Evolutionary conservation across 2,113 vertebrate species (phyloP).

Genomic region (Nyctibius bracteatus): DNA sequence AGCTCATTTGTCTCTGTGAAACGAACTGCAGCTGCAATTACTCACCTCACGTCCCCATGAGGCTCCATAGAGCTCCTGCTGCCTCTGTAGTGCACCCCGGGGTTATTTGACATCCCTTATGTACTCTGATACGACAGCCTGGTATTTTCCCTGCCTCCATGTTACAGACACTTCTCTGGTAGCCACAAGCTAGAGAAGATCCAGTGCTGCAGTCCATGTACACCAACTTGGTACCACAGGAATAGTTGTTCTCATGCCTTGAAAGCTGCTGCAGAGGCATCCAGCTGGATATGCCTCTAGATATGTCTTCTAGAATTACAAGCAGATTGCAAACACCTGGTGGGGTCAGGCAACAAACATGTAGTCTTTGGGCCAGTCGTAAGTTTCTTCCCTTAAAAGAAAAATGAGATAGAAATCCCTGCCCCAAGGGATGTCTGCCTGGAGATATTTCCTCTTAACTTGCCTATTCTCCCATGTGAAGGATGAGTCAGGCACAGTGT

Average conservation of each 20-base stretch:
- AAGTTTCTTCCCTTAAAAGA: neutral
- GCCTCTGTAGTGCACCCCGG: neutral
- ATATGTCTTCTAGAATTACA: neutral
- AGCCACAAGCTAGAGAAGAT: neutral
- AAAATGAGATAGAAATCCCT: neutral
- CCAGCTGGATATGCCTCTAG: neutral
- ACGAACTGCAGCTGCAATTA: neutral
- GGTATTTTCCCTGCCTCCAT: neutral
- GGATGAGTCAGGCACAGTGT: neutral
- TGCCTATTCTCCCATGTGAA: neutral
- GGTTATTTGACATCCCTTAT: neutral
- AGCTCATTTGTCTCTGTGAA: neutral
- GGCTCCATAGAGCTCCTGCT: neutral
- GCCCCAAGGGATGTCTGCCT: neutral
- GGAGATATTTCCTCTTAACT: neutral
- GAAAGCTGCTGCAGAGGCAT: neutral
- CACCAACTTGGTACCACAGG: too few species aligned
- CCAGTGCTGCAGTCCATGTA: neutral
- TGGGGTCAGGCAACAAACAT: neutral
- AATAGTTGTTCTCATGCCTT: neutral
- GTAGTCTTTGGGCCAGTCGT: neutral
- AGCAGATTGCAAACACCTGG: neutral
- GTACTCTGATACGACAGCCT: fast-evolving
- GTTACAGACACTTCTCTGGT: neutral
- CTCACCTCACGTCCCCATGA: neutral